Percentiles rank a stretch among this genome's conserved stretches.
These are phyloP conservation scores for Dolomedes plantarius DNA, from an alignment of 2,888 invertebrate genomes.

Conservation along the genomic window DNA sequence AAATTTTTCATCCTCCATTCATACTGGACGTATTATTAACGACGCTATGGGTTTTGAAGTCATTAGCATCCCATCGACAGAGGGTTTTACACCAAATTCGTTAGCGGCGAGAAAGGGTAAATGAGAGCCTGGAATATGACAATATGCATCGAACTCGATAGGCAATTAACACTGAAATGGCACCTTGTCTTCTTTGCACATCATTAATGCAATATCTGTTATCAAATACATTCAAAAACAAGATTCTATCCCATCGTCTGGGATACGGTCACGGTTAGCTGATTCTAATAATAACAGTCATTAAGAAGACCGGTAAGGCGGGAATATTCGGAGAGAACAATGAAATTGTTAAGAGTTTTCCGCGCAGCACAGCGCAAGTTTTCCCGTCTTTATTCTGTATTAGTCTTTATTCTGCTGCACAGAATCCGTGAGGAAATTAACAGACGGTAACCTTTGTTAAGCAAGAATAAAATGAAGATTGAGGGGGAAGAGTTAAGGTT, in stretches of 20 bases:
- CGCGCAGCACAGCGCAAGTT: background rate
- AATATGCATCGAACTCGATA: no score
- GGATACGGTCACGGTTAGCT: conserved; percentile 42
- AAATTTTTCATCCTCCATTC: no score
- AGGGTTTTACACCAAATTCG: no score
- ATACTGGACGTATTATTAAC: no score
- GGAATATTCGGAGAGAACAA: conserved; percentile 40
- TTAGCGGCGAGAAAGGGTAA: no score
- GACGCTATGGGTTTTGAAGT: no score
- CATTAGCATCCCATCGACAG: no score
- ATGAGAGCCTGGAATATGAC: no score
- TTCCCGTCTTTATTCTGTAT: conserved; percentile 33
- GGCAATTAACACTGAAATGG: background rate
- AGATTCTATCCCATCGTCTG: conserved; percentile 20
- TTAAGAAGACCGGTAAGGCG: conserved; percentile 42
- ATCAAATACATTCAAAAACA: background rate
- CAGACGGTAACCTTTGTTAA: background rate
- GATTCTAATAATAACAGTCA: conserved; percentile 47
- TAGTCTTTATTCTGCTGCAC: conserved; percentile 20
- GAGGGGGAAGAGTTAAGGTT: no score
- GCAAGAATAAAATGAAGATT: no score
- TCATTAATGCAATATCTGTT: background rate
- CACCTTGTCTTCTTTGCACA: background rate
- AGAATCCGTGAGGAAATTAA: background rate
- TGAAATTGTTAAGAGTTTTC: conserved; percentile 44